Evolutionary conservation across 2,888 invertebrate species (phyloP), one percentile per base, ranked within the genome.

Genomic region (Polylopha cassiicola): DNA sequence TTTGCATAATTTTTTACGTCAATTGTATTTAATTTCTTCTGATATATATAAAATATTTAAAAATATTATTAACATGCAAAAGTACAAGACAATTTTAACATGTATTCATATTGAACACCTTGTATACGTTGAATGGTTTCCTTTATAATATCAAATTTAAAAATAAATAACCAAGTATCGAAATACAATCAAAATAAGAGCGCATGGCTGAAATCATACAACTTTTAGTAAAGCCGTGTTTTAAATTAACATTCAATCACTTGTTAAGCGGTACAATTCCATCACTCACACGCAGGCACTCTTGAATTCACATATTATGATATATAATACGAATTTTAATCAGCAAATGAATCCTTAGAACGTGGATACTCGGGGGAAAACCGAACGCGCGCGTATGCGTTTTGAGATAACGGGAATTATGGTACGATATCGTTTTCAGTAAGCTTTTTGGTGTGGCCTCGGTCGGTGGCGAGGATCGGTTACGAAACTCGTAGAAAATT

Each of bases 251-350:
- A 56, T 63, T 61, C 55, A 59, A 60, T 57, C 58, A 44, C 43
- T 30, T 36, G 36, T 41, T 39, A 18, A 39, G 15, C 13, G 15
- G 16, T 24, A 26, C 17, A 22, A 21, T 9, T 24, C 24, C 10
- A 11, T 13, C 17, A 24, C 30, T 24, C 36, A 34, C 22, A 34
- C 30, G 27, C 32, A 7, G 2, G 13, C 24, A 26, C 24, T 42
- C 14, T 20, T 17, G 18, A 37, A 56, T 52, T 54, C 59, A 52
- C 59, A 50, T 52, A 51, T n/a, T n/a, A n/a, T 44, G 47, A 65
- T 58, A 67, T 66, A 61, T 62, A 65, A 67, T 68, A 59, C 56
- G 57, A 64, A 69, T 70, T 74, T 73, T 77, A 75, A 76, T 77
- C 74, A 75, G 61, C 47, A 38, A 37, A 36, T 54, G 58, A 63